Evolutionary conservation across 2,888 invertebrate species (phyloP).

Genomic region (Hydroisotoma schaefferi): DNA sequence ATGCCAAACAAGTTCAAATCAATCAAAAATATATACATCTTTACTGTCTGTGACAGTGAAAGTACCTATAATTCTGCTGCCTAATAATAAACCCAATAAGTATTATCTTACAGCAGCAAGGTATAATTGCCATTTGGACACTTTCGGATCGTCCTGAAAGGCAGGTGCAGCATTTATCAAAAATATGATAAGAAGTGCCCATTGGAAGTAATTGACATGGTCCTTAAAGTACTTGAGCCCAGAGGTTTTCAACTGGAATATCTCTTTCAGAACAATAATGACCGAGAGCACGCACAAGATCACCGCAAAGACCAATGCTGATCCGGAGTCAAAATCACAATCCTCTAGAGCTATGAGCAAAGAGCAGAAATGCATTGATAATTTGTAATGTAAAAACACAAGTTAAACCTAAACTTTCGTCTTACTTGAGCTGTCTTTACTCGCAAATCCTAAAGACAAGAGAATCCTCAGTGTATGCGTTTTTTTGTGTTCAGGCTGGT

Average conservation of each 20-base stretch:
- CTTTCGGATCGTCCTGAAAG: conserved; percentile 20
- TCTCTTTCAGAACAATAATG: conserved; percentile 28
- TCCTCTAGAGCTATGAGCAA: conserved; percentile 19
- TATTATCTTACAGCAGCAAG: conserved; percentile 30
- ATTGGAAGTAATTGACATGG: conserved; percentile 25
- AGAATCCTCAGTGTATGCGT: conserved; percentile 19
- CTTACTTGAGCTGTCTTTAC: conserved; percentile 20
- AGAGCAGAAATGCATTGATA: neutral
- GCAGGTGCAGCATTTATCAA: conserved; percentile 27
- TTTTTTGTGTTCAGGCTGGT: conserved; percentile 7
- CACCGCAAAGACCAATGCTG: conserved; percentile 16
- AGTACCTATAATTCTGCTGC: neutral
- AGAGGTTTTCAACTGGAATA: conserved; percentile 28
- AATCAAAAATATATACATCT: conserved; percentile 3
- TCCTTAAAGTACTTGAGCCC: conserved; percentile 19
- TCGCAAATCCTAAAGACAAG: conserved; percentile 27
- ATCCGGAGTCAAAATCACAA: conserved; percentile 27
- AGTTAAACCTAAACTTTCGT: neutral
- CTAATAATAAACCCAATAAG: too few relatives aligned
- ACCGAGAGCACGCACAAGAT: conserved; percentile 21
- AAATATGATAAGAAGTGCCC: conserved; percentile 17
- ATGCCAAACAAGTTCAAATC: neutral
- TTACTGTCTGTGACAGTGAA: too few relatives aligned
- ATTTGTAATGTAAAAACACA: neutral
- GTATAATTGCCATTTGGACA: conserved; percentile 28